Evolutionary conservation across 2,113 vertebrate species (phyloP).

Genomic region (Ictalurus punctatus): DNA sequence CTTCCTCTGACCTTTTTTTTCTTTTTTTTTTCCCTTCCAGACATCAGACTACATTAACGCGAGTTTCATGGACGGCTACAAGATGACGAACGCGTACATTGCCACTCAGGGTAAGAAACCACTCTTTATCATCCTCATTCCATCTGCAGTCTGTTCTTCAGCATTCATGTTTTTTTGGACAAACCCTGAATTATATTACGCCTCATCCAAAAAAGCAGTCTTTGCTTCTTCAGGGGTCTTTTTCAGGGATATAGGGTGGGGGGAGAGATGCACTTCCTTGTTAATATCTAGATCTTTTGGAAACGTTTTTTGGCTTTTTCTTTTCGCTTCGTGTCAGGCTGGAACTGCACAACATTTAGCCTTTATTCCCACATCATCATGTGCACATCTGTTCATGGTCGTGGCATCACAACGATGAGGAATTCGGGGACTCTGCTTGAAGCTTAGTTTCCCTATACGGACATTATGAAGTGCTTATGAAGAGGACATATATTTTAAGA

Average conservation of each 20-base stretch:
- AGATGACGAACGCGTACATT: slow-evolving; percentile 73
- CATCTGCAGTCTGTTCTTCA: neutral
- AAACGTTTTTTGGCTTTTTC: neutral
- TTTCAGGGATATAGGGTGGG: neutral
- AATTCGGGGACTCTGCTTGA: neutral
- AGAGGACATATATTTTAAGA: neutral
- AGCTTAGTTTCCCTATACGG: neutral
- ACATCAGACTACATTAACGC: slow-evolving; percentile 81
- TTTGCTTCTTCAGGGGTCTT: neutral
- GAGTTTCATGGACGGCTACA: slow-evolving; percentile 82
- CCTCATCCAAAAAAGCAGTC: neutral
- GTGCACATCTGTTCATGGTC: neutral
- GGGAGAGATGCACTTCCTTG: neutral
- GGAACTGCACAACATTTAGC: neutral
- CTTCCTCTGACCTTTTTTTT: neutral
- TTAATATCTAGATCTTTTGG: neutral
- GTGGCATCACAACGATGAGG: neutral
- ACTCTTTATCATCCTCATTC: neutral
- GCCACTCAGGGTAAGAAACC: slow-evolving; percentile 75
- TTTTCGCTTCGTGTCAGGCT: neutral
- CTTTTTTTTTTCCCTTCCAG: slow-evolving; percentile 53
- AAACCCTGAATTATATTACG: neutral
- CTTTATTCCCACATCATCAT: neutral
- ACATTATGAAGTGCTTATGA: neutral
- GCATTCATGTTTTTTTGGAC: neutral